Percentiles rank a stretch among this genome's conserved stretches.
Evolutionary conservation across 2,888 invertebrate species (phyloP).

Genomic region (Drosophila limbata): DNA sequence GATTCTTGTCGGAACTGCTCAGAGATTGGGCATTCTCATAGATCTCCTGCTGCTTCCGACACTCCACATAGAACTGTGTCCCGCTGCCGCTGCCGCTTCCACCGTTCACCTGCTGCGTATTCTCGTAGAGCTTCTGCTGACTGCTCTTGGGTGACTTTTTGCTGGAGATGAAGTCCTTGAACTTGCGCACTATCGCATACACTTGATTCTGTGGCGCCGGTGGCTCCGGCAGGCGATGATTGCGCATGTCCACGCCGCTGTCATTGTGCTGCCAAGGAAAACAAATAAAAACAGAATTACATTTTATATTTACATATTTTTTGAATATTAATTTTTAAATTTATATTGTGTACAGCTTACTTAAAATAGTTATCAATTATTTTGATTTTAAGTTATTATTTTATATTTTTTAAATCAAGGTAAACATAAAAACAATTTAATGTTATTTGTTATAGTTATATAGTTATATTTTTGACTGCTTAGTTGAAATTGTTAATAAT

Average conservation of each 20-base stretch:
- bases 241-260: slow-evolving; percentile 86
- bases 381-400: no score
- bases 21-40: slow-evolving; percentile 76
- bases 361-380: no score
- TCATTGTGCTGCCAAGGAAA: slow-evolving; percentile 83
- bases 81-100: slow-evolving; percentile 15
- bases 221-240: slow-evolving; percentile 88
- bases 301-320: no score
- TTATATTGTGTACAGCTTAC: no score
- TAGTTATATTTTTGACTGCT: no score
- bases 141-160: slow-evolving; percentile 82
- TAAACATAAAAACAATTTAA: no score
- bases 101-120: slow-evolving; percentile 48
- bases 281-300: no score
- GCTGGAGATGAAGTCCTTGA: slow-evolving; percentile 88
- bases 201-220: slow-evolving; percentile 86
- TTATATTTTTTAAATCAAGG: no score
- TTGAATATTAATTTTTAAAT: no score
- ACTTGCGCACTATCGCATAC: slow-evolving; percentile 89
- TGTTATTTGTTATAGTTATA: no score
- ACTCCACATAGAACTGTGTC: slow-evolving; percentile 50
- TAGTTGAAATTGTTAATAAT: no score
- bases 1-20: slow-evolving; percentile 85
- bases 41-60: slow-evolving; percentile 45
- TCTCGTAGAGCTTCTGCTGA: slow-evolving; percentile 84